Conservation (phyloP, 2,888 invertebrate species). For the Sminthurinus aureus region DNA sequence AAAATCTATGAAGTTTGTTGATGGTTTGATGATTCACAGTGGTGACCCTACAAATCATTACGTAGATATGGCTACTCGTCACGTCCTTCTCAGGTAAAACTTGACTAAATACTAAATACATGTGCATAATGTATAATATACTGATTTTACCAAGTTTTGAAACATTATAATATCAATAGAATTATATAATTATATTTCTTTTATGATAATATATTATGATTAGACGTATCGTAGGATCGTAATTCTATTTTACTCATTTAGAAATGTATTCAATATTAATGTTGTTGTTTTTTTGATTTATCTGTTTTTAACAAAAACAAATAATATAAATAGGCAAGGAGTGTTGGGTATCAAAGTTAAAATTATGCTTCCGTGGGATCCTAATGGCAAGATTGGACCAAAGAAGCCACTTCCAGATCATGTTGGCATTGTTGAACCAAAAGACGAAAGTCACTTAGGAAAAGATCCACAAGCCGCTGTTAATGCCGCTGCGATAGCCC, state of each 20-base stretch:
- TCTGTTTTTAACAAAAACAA: no score
- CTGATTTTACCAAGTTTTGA: no score
- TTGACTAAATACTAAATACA: no score
- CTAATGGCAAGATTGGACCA: slow-evolving; percentile 96
- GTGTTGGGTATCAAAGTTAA: slow-evolving; percentile 84
- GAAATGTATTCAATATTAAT: background rate
- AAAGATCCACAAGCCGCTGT: slow-evolving; percentile 22
- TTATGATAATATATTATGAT: no score
- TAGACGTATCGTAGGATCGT: no score
- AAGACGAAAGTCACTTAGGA: slow-evolving; percentile 75
- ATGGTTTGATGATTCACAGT: slow-evolving; percentile 99
- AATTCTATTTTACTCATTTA: background rate
- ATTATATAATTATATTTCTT: no score
- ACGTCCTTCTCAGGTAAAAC: slow-evolving; percentile 97
- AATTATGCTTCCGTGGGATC: slow-evolving; percentile 99
- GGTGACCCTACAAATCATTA: slow-evolving; percentile 99
- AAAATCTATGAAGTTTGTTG: slow-evolving; percentile 99
- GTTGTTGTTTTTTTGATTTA: background rate
- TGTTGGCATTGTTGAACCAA: slow-evolving; percentile 95
- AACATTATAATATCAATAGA: no score
- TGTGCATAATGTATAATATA: no score
- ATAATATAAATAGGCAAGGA: slow-evolving; percentile 66
- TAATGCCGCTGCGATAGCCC: slow-evolving; percentile 7
- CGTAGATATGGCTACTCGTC: slow-evolving; percentile 97
- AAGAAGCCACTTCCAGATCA: slow-evolving; percentile 98